These are phyloP conservation scores for Coptodon rendalli DNA, from an alignment of 2,113 vertebrate species.

Conservation along the genomic window DNA sequence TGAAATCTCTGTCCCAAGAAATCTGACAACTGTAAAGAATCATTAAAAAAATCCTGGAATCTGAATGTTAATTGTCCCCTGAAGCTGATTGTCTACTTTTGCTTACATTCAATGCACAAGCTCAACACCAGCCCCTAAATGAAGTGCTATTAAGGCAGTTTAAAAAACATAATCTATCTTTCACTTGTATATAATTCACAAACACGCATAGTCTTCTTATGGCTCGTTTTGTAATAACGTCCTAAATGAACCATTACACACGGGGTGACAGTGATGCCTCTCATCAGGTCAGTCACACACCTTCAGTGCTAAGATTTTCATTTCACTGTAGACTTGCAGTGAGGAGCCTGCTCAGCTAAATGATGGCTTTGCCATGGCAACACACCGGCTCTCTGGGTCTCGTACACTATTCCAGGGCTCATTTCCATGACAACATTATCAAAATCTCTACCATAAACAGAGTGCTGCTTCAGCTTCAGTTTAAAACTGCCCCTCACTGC, in stretches of 20 bases:
- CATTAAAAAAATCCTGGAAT: background rate
- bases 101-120: background rate
- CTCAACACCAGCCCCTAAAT: background rate
- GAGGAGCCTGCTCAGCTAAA: conserved; percentile 3
- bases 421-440: conserved; percentile 60
- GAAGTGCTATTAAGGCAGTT: background rate
- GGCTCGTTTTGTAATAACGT: background rate
- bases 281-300: background rate
- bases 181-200: background rate
- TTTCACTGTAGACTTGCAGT: background rate
- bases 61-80: background rate
- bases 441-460: conserved; percentile 37
- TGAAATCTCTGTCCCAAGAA: background rate
- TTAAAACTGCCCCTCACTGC: background rate
- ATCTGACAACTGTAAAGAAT: background rate
- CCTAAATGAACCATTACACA: background rate
- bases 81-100: background rate
- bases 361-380: conserved; percentile 56
- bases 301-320: background rate
- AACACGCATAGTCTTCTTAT: background rate
- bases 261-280: background rate
- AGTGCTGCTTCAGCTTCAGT: conserved; percentile 18
- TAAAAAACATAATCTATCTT: background rate
- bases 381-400: conserved; percentile 32
- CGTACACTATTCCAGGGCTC: conserved; percentile 8